phyloP scores from a whole-genome alignment of 37 sponge, comb jelly and placozoan genomes.

The Diacarnus erythraeanus region DNA sequence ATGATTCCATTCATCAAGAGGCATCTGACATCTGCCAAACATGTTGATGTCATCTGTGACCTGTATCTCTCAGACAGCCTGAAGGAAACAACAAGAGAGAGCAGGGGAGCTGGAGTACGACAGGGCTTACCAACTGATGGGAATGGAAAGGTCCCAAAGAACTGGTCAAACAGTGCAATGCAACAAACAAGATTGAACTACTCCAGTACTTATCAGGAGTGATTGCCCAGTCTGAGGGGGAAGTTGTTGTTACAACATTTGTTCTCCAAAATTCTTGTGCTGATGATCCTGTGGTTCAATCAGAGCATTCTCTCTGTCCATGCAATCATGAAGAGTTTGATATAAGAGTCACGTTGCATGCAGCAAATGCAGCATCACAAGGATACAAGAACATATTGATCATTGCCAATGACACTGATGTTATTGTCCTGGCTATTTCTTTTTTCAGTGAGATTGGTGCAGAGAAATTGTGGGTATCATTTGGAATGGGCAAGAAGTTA shows the following conservation, averaged over 20 bases:
- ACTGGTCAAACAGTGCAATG: neutral
- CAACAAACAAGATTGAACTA: neutral
- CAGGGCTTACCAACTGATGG: slow-evolving; percentile 6
- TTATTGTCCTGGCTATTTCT: neutral
- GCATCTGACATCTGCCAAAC: neutral
- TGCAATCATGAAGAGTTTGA: slow-evolving; percentile 10
- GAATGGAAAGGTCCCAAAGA: slow-evolving; percentile 1
- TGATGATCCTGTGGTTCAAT: neutral
- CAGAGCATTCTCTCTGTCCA: slow-evolving; percentile 1
- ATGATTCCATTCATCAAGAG: neutral
- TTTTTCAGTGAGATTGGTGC: slow-evolving; percentile 7
- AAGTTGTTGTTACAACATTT: neutral
- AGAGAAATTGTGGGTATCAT: slow-evolving; percentile 7
- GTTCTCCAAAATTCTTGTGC: neutral
- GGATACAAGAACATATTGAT: neutral
- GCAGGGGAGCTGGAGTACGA: slow-evolving; percentile 5
- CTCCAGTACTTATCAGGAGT: slow-evolving; percentile 1
- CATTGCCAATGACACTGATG: neutral
- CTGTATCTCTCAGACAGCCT: neutral
- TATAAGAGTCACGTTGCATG: neutral
- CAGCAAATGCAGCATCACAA: slow-evolving; percentile 6
- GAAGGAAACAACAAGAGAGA: neutral
- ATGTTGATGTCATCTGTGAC: neutral
- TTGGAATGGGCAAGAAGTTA: neutral
- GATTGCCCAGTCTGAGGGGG: neutral